Conservation (phyloP, 2,888 invertebrate genomes). For the Urechis unicinctus region DNA sequence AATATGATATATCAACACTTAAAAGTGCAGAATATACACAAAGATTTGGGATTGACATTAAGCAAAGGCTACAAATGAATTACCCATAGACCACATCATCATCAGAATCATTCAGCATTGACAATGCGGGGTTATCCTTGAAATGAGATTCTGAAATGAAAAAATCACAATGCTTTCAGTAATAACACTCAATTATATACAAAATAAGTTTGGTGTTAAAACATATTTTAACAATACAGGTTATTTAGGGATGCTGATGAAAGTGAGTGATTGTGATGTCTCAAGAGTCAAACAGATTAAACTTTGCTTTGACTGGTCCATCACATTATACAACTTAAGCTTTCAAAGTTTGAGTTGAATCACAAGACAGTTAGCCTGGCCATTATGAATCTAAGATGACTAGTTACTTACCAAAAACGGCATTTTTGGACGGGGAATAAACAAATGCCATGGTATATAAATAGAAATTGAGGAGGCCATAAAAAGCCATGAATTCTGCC, state of each 20-base stretch:
- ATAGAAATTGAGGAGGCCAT: constrained; percentile 88
- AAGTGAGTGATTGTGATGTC: background rate
- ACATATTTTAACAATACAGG: background rate
- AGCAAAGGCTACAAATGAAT: no score
- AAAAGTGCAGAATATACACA: no score
- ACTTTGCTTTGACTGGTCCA: background rate
- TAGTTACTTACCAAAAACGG: constrained; percentile 68
- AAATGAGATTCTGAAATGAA: constrained; percentile 72
- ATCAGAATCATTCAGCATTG: constrained; percentile 97
- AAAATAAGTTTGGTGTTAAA: background rate
- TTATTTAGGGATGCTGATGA: background rate
- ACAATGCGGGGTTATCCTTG: constrained; percentile 95
- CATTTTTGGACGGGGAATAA: constrained; percentile 76
- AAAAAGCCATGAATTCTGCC: constrained; percentile 91
- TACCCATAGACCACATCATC: constrained; percentile 83
- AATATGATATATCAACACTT: no score
- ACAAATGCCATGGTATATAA: constrained; percentile 89
- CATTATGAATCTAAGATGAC: background rate
- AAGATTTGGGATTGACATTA: no score
- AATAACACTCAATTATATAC: background rate
- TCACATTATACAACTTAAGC: no score
- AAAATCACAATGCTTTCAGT: constrained; percentile 5
- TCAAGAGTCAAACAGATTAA: background rate
- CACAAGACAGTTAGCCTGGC: background rate
- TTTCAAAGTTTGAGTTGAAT: background rate